Evolutionary conservation across 2,113 vertebrate genomes (phyloP).

Genomic region (Phalacrocorax pelagicus): DNA sequence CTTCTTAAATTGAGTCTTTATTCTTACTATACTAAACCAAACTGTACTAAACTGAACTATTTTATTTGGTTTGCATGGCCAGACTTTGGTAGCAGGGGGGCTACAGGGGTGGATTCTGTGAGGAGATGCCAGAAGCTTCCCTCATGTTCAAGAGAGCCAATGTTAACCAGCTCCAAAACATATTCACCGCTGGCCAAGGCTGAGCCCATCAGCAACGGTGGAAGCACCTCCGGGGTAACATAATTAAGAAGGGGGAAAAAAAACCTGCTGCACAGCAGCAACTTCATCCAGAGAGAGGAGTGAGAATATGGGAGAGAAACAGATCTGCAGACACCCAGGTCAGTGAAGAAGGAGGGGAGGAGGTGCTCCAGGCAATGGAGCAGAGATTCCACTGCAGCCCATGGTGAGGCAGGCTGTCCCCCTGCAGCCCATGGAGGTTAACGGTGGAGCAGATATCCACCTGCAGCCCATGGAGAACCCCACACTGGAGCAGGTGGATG

Average conservation of each 20-base stretch:
- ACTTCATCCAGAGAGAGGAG: background rate
- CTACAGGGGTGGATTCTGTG: background rate
- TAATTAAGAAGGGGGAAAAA: too few relatives aligned
- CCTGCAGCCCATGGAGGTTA: background rate
- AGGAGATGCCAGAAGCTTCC: background rate
- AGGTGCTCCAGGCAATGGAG: rapidly evolving
- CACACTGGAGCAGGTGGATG: rapidly evolving
- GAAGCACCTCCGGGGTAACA: too few relatives aligned
- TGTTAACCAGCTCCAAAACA: rapidly evolving
- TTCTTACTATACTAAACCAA: background rate
- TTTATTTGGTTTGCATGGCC: background rate
- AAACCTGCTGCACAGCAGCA: background rate
- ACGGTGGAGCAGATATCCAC: background rate
- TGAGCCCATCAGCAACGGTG: rapidly evolving
- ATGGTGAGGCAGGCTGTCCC: background rate
- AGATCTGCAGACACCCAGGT: background rate
- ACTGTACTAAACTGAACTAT: background rate
- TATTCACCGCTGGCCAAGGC: rapidly evolving
- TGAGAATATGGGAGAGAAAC: background rate
- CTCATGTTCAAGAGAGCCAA: background rate
- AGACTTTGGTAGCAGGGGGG: background rate
- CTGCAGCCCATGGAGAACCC: background rate
- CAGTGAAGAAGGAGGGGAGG: background rate
- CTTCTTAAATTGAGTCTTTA: background rate
- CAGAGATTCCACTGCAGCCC: background rate